These are phyloP conservation scores for Lasioglossum villosulum DNA, from an alignment of 2,888 invertebrate genomes.

Conservation along the genomic window DNA sequence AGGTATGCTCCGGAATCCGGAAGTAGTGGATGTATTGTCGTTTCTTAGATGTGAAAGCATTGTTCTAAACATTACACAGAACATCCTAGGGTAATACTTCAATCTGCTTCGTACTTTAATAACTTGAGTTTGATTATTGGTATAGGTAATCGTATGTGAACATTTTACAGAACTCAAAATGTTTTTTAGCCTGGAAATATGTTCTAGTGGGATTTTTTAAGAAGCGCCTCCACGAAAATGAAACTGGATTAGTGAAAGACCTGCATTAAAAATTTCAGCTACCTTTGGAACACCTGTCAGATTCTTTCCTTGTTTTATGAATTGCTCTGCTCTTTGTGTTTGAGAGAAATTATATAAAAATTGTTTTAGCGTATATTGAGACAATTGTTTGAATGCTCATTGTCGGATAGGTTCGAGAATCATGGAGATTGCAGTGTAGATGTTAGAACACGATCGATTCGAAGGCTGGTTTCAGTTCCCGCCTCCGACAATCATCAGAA, in stretches of 20 bases:
- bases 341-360: background rate
- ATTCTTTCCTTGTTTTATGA: background rate
- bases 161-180: no score
- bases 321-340: background rate
- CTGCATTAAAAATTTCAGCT: background rate
- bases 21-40: background rate
- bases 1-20: background rate
- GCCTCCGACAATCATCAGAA: background rate
- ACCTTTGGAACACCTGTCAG: background rate
- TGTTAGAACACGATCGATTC: background rate
- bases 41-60: background rate
- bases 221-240: background rate
- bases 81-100: no score
- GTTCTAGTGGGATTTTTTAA: background rate
- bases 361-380: background rate
- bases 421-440: background rate
- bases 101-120: no score
- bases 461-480: background rate
- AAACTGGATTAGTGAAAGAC: background rate
- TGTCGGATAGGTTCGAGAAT: no score
- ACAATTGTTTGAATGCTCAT: background rate
- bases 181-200: background rate
- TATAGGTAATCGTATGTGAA: no score
- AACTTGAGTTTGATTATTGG: no score
- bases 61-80: background rate